Conservation (phyloP, 2,888 invertebrate genomes). For the Trichogramma dendrolimi region DNA sequence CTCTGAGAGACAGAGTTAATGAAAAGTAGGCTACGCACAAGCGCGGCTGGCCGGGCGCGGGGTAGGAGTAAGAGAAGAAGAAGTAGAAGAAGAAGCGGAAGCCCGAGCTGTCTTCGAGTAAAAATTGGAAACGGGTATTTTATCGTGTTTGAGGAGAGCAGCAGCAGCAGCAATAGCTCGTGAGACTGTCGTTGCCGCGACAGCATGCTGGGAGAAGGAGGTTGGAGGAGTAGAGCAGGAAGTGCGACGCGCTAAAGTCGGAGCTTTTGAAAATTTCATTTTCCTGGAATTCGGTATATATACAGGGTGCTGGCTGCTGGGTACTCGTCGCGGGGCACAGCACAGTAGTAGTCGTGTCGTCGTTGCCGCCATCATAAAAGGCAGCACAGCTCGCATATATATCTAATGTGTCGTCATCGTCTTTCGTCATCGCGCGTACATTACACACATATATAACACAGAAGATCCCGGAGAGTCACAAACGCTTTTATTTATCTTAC, state of each 20-base stretch:
- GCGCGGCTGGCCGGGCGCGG: not conserved
- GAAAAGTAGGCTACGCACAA: slow-evolving; percentile 22
- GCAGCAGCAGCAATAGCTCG: too few relatives aligned
- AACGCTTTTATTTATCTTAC: slow-evolving; percentile 2
- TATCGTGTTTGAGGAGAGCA: too few relatives aligned
- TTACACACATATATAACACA: too few relatives aligned
- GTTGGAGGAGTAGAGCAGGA: not conserved
- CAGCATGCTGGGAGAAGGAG: not conserved
- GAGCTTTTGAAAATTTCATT: slow-evolving; percentile 18
- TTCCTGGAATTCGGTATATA: slow-evolving; percentile 13
- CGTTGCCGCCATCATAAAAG: slow-evolving; percentile 1
- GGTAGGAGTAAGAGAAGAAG: not conserved
- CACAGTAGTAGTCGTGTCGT: not conserved
- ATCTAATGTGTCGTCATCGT: not conserved
- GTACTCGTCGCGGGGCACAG: not conserved
- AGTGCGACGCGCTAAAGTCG: not conserved
- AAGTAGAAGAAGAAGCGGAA: not conserved
- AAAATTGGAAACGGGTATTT: not conserved
- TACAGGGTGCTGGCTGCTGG: not conserved
- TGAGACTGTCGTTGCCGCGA: too few relatives aligned
- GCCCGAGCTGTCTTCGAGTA: not conserved
- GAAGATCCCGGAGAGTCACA: too few relatives aligned
- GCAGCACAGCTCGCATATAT: not conserved
- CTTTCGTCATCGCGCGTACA: too few relatives aligned
- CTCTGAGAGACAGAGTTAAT: too few relatives aligned